Conservation (phyloP, 2,113 vertebrate species). For the Sturnus vulgaris region DNA sequence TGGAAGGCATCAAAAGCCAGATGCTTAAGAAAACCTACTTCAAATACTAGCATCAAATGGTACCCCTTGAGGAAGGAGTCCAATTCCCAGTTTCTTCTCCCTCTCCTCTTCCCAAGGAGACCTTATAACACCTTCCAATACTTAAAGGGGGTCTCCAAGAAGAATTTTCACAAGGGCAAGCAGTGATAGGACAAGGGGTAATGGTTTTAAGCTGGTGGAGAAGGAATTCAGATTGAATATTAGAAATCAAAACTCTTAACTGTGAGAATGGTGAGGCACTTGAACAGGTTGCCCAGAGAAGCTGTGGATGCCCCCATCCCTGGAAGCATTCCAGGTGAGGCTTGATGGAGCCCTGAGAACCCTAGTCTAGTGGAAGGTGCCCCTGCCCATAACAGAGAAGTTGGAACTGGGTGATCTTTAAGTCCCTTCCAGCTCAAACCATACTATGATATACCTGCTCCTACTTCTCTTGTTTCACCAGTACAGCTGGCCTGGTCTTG, state of each 20-base stretch:
- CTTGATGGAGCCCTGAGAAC: neutral
- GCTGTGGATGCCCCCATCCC: neutral
- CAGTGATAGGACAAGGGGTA: neutral
- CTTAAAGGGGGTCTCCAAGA: neutral
- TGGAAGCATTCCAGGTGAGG: neutral
- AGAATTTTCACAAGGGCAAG: neutral
- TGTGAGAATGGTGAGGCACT: neutral
- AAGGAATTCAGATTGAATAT: neutral
- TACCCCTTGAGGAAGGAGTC: neutral
- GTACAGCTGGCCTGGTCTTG: neutral
- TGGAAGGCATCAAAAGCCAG: neutral
- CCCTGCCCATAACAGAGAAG: neutral
- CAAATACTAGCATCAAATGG: neutral
- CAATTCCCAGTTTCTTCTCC: neutral
- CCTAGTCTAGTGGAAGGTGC: neutral
- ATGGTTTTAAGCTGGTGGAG: neutral
- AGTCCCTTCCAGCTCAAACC: neutral
- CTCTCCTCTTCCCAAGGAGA: neutral
- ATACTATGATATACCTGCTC: neutral
- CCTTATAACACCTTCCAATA: neutral
- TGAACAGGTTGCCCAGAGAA: neutral
- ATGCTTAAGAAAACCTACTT: neutral
- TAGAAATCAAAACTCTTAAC: neutral
- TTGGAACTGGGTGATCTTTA: neutral
- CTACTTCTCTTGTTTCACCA: neutral